These are phyloP conservation scores for Rhorus exstirpatorius DNA, from an alignment of 2,888 invertebrate species.

Conservation along the genomic window DNA sequence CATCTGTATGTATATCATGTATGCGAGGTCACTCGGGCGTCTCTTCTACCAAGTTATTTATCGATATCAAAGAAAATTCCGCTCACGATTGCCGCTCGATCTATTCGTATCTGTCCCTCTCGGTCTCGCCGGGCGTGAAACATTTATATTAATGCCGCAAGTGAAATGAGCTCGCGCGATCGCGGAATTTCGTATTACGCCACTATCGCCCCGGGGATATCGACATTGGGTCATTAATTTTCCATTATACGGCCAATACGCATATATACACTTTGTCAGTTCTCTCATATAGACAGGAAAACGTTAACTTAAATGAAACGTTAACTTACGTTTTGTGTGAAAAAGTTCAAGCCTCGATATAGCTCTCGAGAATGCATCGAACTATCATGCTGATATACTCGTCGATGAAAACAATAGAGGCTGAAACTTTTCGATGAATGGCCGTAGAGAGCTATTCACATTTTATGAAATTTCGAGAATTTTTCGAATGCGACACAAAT, in stretches of 20 bases:
- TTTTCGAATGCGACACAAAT: no score
- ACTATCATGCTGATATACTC: no score
- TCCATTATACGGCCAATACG: constrained; percentile 5
- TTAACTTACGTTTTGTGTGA: no score
- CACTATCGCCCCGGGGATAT: constrained; percentile 1
- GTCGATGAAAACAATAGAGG: no score
- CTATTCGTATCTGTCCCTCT: constrained; percentile 10
- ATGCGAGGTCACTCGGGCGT: constrained; percentile 55
- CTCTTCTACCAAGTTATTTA: constrained; percentile 57
- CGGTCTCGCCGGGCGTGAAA: constrained; percentile 45
- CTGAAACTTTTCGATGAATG: no score
- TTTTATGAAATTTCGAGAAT: no score
- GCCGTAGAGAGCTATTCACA: no score
- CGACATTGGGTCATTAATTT: constrained; percentile 33
- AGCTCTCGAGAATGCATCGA: no score
- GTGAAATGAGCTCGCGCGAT: constrained; percentile 22
- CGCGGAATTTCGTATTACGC: constrained; percentile 31
- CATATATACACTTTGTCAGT: no score
- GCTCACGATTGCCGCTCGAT: constrained; percentile 45
- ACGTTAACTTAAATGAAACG: no score
- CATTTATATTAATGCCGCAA: constrained; percentile 43
- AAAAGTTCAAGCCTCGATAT: no score
- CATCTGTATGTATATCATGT: neutral
- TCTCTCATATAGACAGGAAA: no score
- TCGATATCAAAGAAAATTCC: constrained; percentile 63